Evolutionary conservation across 2,888 invertebrate genomes (phyloP), one percentile per base, ranked within the genome.

Genomic region (Trichopoda pennipes): DNA sequence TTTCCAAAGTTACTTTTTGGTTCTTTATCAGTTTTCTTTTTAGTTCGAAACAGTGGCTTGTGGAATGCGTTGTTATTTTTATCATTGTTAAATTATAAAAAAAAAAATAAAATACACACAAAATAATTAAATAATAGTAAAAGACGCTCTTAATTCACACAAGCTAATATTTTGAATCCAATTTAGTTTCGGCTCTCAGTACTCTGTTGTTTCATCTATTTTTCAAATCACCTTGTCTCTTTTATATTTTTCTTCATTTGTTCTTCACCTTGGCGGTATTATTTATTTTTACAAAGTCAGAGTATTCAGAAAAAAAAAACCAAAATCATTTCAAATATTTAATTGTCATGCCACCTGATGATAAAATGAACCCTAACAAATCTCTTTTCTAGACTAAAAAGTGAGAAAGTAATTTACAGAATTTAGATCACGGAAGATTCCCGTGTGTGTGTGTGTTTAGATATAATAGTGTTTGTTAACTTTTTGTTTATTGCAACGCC

Each of bases 331-430:
- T n/a, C 3, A 61, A 61, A 76, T 82, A 86, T 86, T 86, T 86
- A 87, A 86, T 87, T 86, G 86, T 86, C 86, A 87, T 86, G 86
- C 86, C 86, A 87, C 87, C 87, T 87, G 86, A 86, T 86, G 86
- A 84, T 86, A 38, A 19, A 69, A 66, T 64, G 70, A 70, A 44
- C 47, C 47, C 56, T 64, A 58, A 19, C 32, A 73, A 44, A 55
- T 76, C 68, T 68, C 17, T 49, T 7, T 28, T 64, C 38, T 60
- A 2, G 17, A 75, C 42, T 49, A 19, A 72, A 79, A 79, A 82
- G 82, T 79, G 82, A 79, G 82, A 82, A 82, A 82, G 70, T 75
- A 75, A 79, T 79, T 78, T 75, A 64, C 21, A 51, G 63, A 75
- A 79, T 58, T 19, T 68, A 56, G 77, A 73, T 58, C 73, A 70